These are phyloP conservation scores for Phymorhynchus buccinoides DNA, from an alignment of 1,140 invertebrate species.

Conservation along the genomic window DNA sequence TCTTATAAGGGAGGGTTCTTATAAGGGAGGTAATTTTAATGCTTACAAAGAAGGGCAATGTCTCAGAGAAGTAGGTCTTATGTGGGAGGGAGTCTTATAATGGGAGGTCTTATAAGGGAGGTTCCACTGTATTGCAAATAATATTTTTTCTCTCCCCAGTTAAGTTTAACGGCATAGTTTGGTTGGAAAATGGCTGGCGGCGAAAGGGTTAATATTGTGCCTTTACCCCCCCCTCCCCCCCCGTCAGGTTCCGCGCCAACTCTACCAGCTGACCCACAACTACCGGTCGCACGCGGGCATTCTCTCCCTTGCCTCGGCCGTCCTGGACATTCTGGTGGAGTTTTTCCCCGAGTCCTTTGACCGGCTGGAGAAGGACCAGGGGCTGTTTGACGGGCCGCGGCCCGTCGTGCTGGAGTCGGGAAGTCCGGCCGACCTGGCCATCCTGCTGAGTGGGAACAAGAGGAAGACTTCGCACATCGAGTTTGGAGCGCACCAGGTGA, in stretches of 20 bases:
- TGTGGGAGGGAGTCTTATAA: no score
- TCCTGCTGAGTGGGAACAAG: slow-evolving; percentile 60
- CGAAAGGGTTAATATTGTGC: no score
- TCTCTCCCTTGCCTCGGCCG: slow-evolving; percentile 64
- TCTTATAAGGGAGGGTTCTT: no score
- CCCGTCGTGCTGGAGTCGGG: slow-evolving; percentile 68
- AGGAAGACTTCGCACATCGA: slow-evolving; percentile 67
- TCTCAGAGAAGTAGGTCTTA: no score
- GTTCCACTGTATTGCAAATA: no score
- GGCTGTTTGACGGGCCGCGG: slow-evolving; percentile 65
- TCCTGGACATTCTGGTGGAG: slow-evolving; percentile 65
- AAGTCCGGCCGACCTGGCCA: slow-evolving; percentile 47
- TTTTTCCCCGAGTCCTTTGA: slow-evolving; percentile 71
- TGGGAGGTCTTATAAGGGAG: no score
- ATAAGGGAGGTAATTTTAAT: no score
- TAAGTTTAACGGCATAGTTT: no score
- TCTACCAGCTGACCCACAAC: slow-evolving; percentile 69
- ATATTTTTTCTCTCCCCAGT: no score
- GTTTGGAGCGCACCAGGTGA: slow-evolving; percentile 66
- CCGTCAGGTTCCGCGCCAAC: slow-evolving; percentile 48
- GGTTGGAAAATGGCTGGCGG: no score
- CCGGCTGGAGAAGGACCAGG: slow-evolving; percentile 64
- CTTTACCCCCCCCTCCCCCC: no score
- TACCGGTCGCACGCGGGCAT: slow-evolving; percentile 69
- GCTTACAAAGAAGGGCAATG: no score